phyloP scores from a whole-genome alignment of 2,113 vertebrate genomes.

The Capricornis sumatraensis region DNA sequence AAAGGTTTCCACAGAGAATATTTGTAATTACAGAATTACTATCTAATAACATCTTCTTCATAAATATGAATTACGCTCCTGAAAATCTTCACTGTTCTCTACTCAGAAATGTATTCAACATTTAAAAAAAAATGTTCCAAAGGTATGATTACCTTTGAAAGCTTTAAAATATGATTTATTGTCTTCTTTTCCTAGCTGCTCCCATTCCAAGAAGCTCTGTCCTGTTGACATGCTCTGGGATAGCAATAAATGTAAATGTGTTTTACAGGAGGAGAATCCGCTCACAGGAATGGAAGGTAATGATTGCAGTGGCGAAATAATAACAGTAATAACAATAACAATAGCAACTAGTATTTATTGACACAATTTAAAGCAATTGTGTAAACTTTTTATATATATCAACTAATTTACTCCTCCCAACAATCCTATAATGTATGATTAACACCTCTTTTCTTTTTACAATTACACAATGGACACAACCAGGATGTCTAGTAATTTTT shows the following conservation, averaged over 20 bases:
- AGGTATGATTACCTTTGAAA: background rate
- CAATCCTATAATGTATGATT: background rate
- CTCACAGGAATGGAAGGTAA: slow-evolving; percentile 80
- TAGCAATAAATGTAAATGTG: slow-evolving; percentile 88
- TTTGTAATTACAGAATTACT: slow-evolving; percentile 27
- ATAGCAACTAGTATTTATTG: background rate
- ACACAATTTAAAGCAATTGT: background rate
- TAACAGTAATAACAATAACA: background rate
- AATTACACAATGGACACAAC: background rate
- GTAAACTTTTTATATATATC: background rate
- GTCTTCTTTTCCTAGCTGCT: slow-evolving; percentile 76
- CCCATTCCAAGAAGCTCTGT: slow-evolving; percentile 80
- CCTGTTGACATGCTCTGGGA: slow-evolving; percentile 91
- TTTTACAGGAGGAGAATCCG: slow-evolving; percentile 78
- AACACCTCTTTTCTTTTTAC: background rate
- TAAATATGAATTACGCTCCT: slow-evolving; percentile 24
- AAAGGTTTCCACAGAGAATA: background rate
- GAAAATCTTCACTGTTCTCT: background rate
- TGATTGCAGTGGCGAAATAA: background rate
- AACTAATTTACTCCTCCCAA: background rate
- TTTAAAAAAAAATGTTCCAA: background rate
- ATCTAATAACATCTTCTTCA: background rate
- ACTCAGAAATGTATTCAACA: background rate
- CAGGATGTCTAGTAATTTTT: background rate
- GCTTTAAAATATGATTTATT: background rate